Percentiles rank a stretch among this genome's conserved stretches.
phyloP scores from a whole-genome alignment of 2,113 vertebrate species.

The Psettodes erumei region DNA sequence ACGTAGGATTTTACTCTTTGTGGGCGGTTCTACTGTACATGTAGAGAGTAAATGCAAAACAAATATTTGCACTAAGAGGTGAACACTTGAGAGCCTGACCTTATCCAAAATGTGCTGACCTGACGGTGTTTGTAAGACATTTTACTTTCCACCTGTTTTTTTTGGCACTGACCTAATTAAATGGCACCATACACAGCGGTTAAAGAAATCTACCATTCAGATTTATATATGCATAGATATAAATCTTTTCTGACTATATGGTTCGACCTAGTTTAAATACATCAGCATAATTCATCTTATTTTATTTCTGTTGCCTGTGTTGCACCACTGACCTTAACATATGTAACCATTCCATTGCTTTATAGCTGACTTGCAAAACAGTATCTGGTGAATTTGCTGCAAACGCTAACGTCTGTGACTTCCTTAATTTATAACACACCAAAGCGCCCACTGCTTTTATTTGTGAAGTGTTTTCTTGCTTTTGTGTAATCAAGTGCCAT shows the following conservation, averaged over 20 bases:
- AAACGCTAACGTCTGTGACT: slow-evolving; percentile 84
- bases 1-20: slow-evolving; percentile 78
- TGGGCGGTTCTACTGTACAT: slow-evolving; percentile 78
- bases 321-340: slow-evolving; percentile 96
- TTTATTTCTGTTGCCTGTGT: slow-evolving; percentile 88
- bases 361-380: slow-evolving; percentile 81
- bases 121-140: slow-evolving; percentile 70
- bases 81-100: slow-evolving; percentile 78
- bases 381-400: slow-evolving; percentile 78
- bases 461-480: slow-evolving; percentile 83
- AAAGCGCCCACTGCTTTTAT: slow-evolving; percentile 87
- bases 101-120: slow-evolving; percentile 76
- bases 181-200: slow-evolving; percentile 69
- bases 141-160: slow-evolving; percentile 71
- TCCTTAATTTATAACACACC: slow-evolving; percentile 85
- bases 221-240: slow-evolving; percentile 77
- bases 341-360: slow-evolving; percentile 84
- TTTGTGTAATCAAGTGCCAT: slow-evolving; percentile 89
- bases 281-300: slow-evolving; percentile 80
- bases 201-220: slow-evolving; percentile 63
- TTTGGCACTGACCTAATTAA: slow-evolving; percentile 73
- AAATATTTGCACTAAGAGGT: slow-evolving; percentile 80
- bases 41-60: slow-evolving; percentile 80
- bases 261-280: slow-evolving; percentile 75
- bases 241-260: slow-evolving; percentile 64